Percentiles rank a stretch among this genome's conserved stretches.
These are phyloP conservation scores for Madoqua kirkii DNA, from an alignment of 2,113 vertebrate genomes.

Conservation along the genomic window DNA sequence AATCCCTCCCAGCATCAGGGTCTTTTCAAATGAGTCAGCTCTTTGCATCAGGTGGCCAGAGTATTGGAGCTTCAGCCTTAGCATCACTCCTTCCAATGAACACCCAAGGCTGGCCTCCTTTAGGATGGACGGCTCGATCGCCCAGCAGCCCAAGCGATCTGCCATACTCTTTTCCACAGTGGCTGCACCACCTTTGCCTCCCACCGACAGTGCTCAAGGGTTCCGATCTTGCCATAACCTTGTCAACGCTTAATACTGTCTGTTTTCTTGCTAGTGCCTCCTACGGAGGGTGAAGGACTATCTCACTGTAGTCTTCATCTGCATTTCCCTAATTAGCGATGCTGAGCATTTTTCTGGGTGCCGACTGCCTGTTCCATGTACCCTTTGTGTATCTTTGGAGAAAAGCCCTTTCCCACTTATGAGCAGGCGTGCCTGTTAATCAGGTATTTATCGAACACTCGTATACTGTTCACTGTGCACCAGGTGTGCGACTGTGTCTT, in stretches of 20 bases:
- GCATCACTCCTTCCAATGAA: background rate
- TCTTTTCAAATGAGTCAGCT: background rate
- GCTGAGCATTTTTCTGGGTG: background rate
- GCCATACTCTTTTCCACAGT: background rate
- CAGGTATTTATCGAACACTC: background rate
- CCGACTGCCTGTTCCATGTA: background rate
- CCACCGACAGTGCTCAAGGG: background rate
- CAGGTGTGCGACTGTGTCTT: background rate
- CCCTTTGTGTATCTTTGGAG: background rate
- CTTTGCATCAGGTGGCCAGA: accelerated
- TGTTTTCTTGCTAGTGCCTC: background rate
- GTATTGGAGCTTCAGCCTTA: background rate
- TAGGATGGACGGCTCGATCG: background rate
- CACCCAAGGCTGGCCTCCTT: background rate
- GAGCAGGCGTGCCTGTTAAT: background rate
- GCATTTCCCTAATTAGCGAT: background rate
- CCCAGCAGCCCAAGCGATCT: background rate
- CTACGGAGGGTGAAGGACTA: background rate
- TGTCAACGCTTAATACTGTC: background rate
- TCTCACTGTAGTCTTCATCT: background rate
- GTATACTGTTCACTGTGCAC: accelerated
- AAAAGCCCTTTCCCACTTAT: background rate
- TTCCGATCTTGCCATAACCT: background rate
- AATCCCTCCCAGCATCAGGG: background rate
- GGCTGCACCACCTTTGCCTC: background rate